Evolutionary conservation across 2,888 invertebrate genomes (phyloP).

Genomic region (Hofmannophila pseudospretella): DNA sequence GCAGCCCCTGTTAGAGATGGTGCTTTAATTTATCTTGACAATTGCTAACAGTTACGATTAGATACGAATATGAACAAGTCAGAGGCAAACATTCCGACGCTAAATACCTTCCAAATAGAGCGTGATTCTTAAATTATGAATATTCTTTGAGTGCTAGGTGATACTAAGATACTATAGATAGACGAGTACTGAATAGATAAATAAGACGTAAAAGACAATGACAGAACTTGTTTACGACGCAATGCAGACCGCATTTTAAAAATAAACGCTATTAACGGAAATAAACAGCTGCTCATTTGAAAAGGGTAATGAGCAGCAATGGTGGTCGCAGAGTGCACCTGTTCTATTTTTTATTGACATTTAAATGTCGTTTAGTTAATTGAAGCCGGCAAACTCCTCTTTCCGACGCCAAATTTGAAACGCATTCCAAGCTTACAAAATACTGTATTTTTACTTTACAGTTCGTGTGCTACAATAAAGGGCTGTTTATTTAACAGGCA

Average conservation of each 20-base stretch:
- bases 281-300: constrained; percentile 36
- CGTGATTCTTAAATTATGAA: neutral
- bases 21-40: neutral
- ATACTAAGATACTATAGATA: neutral
- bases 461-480: neutral
- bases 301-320: constrained; percentile 34
- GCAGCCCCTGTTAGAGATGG: no score
- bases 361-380: constrained; percentile 24
- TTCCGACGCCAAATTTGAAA: neutral
- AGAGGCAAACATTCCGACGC: neutral
- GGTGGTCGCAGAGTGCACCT: constrained; percentile 32
- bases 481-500: constrained; percentile 5
- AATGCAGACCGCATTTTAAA: constrained; percentile 18
- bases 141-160: constrained; percentile 1
- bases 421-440: no score
- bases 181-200: neutral
- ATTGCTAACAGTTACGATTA: neutral
- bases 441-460: no score
- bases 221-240: constrained; percentile 10
- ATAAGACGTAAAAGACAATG: constrained; percentile 5
- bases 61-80: neutral
- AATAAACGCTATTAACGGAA: constrained; percentile 29
- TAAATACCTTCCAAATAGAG: neutral
- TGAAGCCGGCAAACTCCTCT: constrained; percentile 3
- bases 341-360: constrained; percentile 30